Evolutionary conservation across 2,113 vertebrate species (phyloP).

Genomic region (Piprites chloris): DNA sequence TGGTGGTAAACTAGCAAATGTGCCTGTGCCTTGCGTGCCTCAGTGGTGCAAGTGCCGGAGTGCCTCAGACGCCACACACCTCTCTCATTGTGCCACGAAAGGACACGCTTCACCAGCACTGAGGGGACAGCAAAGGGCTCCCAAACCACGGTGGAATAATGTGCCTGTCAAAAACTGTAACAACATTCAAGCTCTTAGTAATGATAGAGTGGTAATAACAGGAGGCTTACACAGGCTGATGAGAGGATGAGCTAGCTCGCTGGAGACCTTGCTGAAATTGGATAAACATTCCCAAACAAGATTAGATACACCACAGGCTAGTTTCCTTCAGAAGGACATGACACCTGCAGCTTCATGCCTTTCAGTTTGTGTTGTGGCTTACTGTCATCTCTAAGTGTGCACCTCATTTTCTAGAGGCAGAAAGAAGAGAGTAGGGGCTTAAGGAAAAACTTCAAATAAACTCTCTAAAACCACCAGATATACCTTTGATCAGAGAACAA

Average conservation of each 20-base stretch:
- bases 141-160: neutral
- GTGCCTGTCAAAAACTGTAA: neutral
- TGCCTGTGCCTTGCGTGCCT: neutral
- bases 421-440: neutral
- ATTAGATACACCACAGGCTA: neutral
- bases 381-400: neutral
- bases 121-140: neutral
- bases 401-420: neutral
- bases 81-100: rapidly evolving
- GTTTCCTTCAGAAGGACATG: neutral
- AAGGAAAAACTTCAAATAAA: neutral
- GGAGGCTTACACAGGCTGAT: neutral
- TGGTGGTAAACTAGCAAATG: neutral
- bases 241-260: neutral
- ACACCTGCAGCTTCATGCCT: neutral
- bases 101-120: rapidly evolving
- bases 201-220: neutral
- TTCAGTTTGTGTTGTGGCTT: neutral
- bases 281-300: neutral
- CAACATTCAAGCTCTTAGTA: neutral
- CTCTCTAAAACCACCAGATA: neutral
- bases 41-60: neutral
- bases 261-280: neutral
- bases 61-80: rapidly evolving
- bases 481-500: neutral